Evolutionary conservation across 2,113 vertebrate species (phyloP).

Genomic region (Siphamia tubifer): DNA sequence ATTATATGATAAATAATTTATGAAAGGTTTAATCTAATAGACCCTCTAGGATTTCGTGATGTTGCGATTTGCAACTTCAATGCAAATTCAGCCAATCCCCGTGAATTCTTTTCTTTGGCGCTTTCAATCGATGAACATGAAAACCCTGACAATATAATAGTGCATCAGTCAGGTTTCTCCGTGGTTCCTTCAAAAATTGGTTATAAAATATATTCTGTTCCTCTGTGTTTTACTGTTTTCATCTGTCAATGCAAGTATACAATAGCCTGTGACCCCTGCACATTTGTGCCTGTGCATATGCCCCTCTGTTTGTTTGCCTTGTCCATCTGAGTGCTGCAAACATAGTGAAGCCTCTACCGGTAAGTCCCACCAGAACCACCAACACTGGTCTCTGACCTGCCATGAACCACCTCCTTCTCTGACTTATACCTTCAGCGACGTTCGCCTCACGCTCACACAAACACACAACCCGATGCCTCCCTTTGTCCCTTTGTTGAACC

Average conservation of each 20-base stretch:
- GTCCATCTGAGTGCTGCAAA: not conserved
- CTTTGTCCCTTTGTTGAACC: constrained; percentile 23
- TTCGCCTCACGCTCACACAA: not conserved
- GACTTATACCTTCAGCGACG: constrained; percentile 12
- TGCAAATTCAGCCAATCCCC: too few relatives aligned
- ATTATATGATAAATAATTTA: too few relatives aligned
- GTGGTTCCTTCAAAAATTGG: too few relatives aligned
- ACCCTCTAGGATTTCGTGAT: too few relatives aligned
- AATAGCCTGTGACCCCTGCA: not conserved
- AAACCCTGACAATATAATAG: too few relatives aligned
- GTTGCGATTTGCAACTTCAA: too few relatives aligned
- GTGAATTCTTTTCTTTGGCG: too few relatives aligned
- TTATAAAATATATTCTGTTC: too few relatives aligned
- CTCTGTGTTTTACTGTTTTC: not conserved
- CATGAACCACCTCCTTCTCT: constrained; percentile 17
- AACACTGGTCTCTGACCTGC: not conserved
- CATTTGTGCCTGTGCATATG: not conserved
- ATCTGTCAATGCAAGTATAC: not conserved
- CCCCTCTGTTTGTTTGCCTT: not conserved
- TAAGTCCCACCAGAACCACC: constrained; percentile 4
- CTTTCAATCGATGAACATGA: too few relatives aligned
- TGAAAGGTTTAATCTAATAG: too few relatives aligned
- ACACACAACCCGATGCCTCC: not conserved
- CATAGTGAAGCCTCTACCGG: constrained; percentile 19
- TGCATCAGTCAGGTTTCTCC: too few relatives aligned